These are phyloP conservation scores for Trinectes maculatus DNA, from an alignment of 2,113 vertebrate species.

Conservation along the genomic window DNA sequence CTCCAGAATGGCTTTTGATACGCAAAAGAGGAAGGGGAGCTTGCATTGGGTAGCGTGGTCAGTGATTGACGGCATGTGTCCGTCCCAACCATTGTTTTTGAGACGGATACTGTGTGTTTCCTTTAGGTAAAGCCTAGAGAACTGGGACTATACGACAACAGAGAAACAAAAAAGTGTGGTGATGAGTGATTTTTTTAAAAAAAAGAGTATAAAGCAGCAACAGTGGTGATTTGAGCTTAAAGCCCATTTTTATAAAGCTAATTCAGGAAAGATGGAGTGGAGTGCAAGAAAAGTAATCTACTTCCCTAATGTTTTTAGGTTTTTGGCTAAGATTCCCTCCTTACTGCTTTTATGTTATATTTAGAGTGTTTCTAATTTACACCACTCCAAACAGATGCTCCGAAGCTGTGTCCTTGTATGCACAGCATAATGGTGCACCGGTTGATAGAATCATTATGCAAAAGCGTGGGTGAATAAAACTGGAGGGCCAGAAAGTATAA, in stretches of 20 bases:
- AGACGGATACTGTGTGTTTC: constrained; percentile 24
- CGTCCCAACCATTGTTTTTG: constrained; percentile 61
- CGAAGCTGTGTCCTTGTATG: background rate
- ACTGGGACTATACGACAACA: constrained; percentile 24
- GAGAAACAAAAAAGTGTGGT: constrained; percentile 12
- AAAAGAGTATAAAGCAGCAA: constrained; percentile 36
- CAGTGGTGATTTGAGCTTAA: constrained; percentile 23
- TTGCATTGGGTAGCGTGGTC: constrained; percentile 41
- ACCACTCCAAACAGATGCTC: constrained; percentile 21
- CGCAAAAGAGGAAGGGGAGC: constrained; percentile 26
- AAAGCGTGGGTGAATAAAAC: constrained; percentile 13
- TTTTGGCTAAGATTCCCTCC: background rate
- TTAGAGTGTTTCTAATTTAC: background rate
- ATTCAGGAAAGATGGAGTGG: constrained; percentile 16
- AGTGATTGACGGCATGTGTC: constrained; percentile 65
- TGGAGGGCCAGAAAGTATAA: background rate
- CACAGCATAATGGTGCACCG: background rate
- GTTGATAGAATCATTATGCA: constrained; percentile 34
- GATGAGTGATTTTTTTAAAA: constrained; percentile 5
- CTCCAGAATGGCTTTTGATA: constrained; percentile 61
- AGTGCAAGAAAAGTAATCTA: background rate
- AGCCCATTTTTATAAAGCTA: background rate
- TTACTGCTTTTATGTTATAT: background rate
- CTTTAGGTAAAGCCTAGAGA: constrained; percentile 36
- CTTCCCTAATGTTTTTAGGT: background rate